A percentile compares a stretch with the other conserved stretches of the same genome.
Evolutionary conservation across 2,888 invertebrate species (phyloP).

Genomic region (Eucera pruinosa): DNA sequence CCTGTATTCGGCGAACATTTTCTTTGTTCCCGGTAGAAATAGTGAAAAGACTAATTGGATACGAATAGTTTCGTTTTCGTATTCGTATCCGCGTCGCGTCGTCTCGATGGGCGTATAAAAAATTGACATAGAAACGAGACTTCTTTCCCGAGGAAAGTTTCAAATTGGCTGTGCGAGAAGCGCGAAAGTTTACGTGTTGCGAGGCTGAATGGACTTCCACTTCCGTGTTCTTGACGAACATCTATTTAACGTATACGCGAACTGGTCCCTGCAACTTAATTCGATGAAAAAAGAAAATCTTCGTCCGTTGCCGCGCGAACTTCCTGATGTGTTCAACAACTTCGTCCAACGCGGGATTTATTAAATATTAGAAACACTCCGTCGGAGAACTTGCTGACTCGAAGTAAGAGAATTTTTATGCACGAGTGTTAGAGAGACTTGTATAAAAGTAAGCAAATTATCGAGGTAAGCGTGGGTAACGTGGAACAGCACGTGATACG

Average conservation of each 20-base stretch:
- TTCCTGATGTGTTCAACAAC: background rate
- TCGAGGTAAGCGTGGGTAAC: no score
- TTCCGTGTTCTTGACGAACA: slow-evolving; percentile 27
- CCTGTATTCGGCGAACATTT: no score
- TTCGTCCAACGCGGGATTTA: background rate
- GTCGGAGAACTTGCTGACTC: background rate
- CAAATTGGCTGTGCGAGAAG: slow-evolving; percentile 45
- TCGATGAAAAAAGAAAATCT: slow-evolving; percentile 8
- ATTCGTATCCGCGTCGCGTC: background rate
- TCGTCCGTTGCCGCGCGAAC: background rate
- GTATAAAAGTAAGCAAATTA: no score
- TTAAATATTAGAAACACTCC: background rate
- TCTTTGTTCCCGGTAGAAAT: no score
- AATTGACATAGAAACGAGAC: slow-evolving; percentile 35
- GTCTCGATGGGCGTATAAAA: slow-evolving; percentile 9
- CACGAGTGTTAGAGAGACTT: no score
- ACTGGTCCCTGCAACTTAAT: slow-evolving; percentile 17
- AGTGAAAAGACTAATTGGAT: slow-evolving; percentile 24
- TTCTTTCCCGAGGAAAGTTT: slow-evolving; percentile 34
- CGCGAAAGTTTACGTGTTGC: slow-evolving; percentile 34
- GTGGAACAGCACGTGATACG: no score
- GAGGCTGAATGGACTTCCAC: slow-evolving; percentile 40
- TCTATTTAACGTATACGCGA: slow-evolving; percentile 20
- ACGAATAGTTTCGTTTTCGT: background rate
- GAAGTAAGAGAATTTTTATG: background rate